Conservation (phyloP, 2,797 vertebrate species). For the Bothrops alternatus region DNA sequence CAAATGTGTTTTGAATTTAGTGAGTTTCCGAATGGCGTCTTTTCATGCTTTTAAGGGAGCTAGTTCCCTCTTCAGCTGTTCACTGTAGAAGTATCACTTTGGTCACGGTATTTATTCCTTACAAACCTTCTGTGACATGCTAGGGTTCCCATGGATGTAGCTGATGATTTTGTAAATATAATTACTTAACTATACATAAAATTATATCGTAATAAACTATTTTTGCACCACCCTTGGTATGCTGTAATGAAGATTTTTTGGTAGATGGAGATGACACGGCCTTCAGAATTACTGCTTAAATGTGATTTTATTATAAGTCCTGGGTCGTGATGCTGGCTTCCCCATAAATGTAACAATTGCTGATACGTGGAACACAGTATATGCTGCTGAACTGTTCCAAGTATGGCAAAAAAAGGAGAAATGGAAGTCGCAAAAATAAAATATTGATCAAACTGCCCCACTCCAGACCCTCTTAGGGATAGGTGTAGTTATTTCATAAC, state of each 20-base stretch:
- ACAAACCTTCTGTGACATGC: slow-evolving; percentile 57
- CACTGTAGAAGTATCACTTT: slow-evolving; percentile 54
- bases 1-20: neutral
- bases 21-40: neutral
- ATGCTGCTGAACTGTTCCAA: neutral
- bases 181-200: slow-evolving; percentile 74
- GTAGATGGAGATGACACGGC: neutral
- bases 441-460: neutral
- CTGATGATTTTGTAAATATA: slow-evolving; percentile 77
- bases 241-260: slow-evolving; percentile 40
- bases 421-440: neutral
- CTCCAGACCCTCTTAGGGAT: neutral
- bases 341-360: neutral
- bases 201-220: slow-evolving; percentile 79
- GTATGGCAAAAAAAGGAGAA: neutral
- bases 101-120: slow-evolving; percentile 72
- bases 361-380: neutral
- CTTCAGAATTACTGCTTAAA: neutral
- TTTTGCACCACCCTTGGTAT: slow-evolving; percentile 76
- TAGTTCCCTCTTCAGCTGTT: slow-evolving; percentile 42
- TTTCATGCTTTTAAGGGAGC: slow-evolving; percentile 47
- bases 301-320: neutral
- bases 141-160: slow-evolving; percentile 70
- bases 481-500: neutral
- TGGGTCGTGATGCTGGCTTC: neutral